Evolutionary conservation across 1,140 invertebrate genomes (phyloP), one percentile per base, ranked within the genome.

Genomic region (Mercenaria mercenaria): DNA sequence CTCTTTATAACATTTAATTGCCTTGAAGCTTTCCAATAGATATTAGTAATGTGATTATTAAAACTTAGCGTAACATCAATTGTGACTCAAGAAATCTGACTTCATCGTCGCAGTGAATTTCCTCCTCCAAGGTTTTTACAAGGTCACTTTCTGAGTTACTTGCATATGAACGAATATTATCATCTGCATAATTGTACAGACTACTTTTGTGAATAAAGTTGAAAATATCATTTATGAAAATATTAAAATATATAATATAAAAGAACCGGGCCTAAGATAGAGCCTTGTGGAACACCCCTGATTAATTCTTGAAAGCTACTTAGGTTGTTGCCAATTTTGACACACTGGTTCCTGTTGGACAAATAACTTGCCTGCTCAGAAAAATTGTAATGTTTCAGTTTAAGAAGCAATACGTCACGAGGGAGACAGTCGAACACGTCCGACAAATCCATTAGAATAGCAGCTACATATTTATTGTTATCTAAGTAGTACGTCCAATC

Each of bases 401-500:
- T 83, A 23, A 43, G 18, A n/a, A 59, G 29, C 15, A 82, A 18
- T 23, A 89, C 34, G 26, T 89, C 50, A 56, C 56, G 32, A n/a
- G 88, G 80, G 1, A 89, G 41, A 32, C 80, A 83, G 47, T 59
- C 88, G 59, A 82, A 89, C 0, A 80, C 87, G 37, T 89, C 83
- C 8, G 80, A 83, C 1, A 89, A n/a, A n/a, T 89, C 79, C 77
- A 89, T 89, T 18, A 89, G 34, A 59, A 85, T 59, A 3, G 74
- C 74, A 41, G 81, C 72, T 26, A 64, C 23, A 84, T 43, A 90
- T 29, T 84, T 26, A 26, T 84, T 79, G n/a, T 77, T 37, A 41
- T 85, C 81, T 18, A 84, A 84, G 26, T 39, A 79, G 20, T 50
- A 41, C 76, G 29, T 89, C 80, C 67, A 84, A 23, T 89, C 52